These are phyloP conservation scores for Platygyra sinensis DNA, from an alignment of 64 coral and sea anemone species.

Conservation along the genomic window DNA sequence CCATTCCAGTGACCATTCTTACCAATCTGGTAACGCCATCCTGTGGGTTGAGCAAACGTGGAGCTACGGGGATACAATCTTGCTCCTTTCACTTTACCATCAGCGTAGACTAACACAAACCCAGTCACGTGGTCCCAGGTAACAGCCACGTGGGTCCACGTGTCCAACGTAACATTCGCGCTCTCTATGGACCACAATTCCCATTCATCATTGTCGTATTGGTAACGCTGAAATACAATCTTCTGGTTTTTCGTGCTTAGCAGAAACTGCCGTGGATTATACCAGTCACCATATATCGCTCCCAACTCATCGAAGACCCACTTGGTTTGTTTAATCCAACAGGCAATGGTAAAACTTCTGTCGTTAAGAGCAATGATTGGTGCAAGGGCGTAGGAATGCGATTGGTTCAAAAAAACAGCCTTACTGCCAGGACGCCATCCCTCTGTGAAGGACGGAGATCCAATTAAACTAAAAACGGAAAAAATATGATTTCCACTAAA, in stretches of 20 bases:
- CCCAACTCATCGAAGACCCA: not conserved
- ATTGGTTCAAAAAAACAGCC: not conserved
- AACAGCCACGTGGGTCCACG: constrained; percentile 10
- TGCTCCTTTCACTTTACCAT: not conserved
- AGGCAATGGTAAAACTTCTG: constrained; percentile 9
- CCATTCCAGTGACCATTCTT: not conserved
- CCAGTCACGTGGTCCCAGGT: not conserved
- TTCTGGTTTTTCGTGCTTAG: not conserved
- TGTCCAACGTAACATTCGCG: not conserved
- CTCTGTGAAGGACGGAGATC: not conserved
- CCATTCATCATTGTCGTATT: too few species aligned
- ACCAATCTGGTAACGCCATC: not conserved
- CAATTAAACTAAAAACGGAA: not conserved
- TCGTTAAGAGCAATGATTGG: not conserved
- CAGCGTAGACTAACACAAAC: not conserved
- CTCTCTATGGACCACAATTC: not conserved
- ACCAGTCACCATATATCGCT: constrained; percentile 12
- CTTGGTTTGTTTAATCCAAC: constrained; percentile 7
- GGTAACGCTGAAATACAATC: not conserved
- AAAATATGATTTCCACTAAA: not conserved
- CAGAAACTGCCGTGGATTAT: not conserved
- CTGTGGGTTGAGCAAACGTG: not conserved
- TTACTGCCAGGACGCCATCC: not conserved
- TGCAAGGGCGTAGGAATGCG: not conserved
- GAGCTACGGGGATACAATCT: too few species aligned